Conservation (phyloP, 2,797 vertebrate genomes). For the Malurus leucopterus region DNA sequence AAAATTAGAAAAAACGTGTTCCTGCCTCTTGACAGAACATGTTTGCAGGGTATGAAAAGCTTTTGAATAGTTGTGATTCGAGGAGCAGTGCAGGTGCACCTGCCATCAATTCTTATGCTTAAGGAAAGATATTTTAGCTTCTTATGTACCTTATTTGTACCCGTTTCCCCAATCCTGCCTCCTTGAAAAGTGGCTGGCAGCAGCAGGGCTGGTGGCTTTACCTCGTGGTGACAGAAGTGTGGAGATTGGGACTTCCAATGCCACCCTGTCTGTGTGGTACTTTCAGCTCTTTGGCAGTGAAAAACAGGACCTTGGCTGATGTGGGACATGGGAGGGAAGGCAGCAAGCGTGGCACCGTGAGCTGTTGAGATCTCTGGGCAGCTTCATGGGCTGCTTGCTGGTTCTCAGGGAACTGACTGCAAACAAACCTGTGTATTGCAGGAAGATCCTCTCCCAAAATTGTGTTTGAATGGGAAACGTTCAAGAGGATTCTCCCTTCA, state of each 20-base stretch:
- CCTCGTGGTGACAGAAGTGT: accelerated
- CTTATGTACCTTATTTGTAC: not conserved
- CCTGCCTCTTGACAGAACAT: not conserved
- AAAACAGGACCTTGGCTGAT: not conserved
- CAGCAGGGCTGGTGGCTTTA: not conserved
- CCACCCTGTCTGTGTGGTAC: not conserved
- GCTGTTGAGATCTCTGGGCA: not conserved
- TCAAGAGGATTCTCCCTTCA: not conserved
- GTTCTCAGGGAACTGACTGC: not conserved
- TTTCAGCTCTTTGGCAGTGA: not conserved
- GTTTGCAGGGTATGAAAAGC: not conserved
- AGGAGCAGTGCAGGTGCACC: not conserved
- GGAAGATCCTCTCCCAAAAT: not conserved
- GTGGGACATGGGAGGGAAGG: not conserved
- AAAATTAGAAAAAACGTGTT: not conserved
- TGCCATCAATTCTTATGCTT: not conserved
- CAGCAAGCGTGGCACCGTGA: accelerated
- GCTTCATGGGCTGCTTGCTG: accelerated
- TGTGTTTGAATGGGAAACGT: not conserved
- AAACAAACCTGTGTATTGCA: not conserved
- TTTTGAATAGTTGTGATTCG: not conserved
- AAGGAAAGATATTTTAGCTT: not conserved
- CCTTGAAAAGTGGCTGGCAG: not conserved
- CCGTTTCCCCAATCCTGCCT: not conserved
- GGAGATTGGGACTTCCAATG: not conserved